Evolutionary conservation across 2,888 invertebrate genomes (phyloP).

Genomic region (Calameuta filiformis): DNA sequence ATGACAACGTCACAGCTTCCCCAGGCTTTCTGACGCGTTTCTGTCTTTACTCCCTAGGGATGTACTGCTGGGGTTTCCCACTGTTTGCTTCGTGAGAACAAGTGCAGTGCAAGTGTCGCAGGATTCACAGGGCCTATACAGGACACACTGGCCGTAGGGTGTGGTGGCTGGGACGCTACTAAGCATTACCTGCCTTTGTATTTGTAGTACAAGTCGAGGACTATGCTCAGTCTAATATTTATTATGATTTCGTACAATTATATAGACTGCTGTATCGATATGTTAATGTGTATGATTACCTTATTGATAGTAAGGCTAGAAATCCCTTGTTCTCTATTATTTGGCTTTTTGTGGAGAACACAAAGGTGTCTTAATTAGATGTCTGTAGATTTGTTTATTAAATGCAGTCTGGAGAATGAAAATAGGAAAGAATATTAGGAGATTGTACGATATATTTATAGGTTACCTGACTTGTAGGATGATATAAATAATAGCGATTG

Average conservation of each 20-base stretch:
- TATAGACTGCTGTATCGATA: background rate
- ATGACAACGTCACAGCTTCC: background rate
- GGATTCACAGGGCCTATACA: background rate
- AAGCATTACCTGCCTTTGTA: background rate
- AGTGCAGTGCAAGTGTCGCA: constrained; percentile 59
- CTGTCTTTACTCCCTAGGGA: background rate
- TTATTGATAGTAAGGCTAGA: background rate
- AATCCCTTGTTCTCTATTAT: background rate
- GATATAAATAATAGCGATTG: background rate
- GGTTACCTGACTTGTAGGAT: background rate
- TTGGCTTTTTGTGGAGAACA: background rate
- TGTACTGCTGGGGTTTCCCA: constrained; percentile 1
- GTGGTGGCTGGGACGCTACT: background rate
- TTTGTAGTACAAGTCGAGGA: background rate
- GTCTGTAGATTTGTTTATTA: background rate
- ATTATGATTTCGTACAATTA: background rate
- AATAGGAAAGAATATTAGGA: background rate
- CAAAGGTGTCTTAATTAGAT: background rate
- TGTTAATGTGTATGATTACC: background rate
- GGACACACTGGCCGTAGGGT: background rate
- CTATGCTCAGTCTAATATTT: background rate
- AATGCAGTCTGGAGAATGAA: background rate
- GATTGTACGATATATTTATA: background rate
- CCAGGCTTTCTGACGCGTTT: background rate
- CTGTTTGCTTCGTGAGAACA: constrained; percentile 55